Base-by-base conservation (phyloP, 2,113 vertebrate species). In the Ictalurus punctatus region DNA sequence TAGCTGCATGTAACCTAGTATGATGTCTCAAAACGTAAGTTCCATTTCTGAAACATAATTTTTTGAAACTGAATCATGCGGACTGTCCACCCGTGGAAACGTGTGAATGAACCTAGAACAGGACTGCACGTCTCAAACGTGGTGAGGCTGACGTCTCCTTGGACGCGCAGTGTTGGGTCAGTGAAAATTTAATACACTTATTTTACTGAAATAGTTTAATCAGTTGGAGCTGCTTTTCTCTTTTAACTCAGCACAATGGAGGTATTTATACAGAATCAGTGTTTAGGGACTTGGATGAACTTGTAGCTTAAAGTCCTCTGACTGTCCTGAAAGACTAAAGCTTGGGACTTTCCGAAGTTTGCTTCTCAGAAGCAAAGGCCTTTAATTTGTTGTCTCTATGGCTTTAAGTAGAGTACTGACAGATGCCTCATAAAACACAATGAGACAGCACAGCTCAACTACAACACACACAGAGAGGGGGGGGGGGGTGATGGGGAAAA, bases 361-460 rank as follows among this genome's bases (percentile, higher is more conserved):
- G 30, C 12, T 83, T 83, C 48, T 37, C 9, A 23, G 10, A 83
- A 83, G 58, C 34, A 6, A 37, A 23, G 30, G 30, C 30, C 81
- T 83, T 87, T 82, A 82, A 87, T 67, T 56, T 82, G 44, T 69
- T 54, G 65, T 4, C 79, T 83, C 23, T 9, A 71, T 30, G 79
- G 40, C 52, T 81, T 4, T 16, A 82, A 87, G 59, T n/a, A 58
- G 79, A 71, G 86, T 71, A 30, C 86, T 82, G 63, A 87, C 21
- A 87, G 78, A 83, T 58, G 34, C 21, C 63, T 73, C 58, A 83
- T 82, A 83, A 87, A 87, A 40, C 5, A 52, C 10, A 63, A 30
- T 1, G 16, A 73, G 79, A 59, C 13, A 56, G 21, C 63, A 54
- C 61, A 81, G 84, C 37, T 25, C 48, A 44, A 48, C n/a, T 27